Percentiles rank a stretch among this genome's conserved stretches.
phyloP scores from a whole-genome alignment of 2,888 invertebrate species.

The Trisateles emortualis region DNA sequence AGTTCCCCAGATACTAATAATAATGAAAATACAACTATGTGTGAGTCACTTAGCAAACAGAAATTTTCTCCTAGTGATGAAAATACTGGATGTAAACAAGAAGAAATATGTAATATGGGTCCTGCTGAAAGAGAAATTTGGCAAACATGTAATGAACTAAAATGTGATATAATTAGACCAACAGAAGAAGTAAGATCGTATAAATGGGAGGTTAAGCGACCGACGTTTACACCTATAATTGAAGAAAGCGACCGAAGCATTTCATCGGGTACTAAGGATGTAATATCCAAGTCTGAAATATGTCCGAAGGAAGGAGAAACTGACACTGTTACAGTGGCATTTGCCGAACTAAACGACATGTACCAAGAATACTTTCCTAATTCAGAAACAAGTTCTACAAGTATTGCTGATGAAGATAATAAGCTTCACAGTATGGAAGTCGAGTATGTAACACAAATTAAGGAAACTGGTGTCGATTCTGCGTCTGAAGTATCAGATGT shows the following conservation, averaged over 20 bases:
- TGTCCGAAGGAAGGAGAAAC: constrained; percentile 54
- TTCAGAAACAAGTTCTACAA: constrained; percentile 61
- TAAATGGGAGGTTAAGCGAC: constrained; percentile 67
- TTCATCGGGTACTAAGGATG: constrained; percentile 63
- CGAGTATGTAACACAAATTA: constrained; percentile 54
- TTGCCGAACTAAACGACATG: constrained; percentile 79
- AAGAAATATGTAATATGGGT: constrained; percentile 72
- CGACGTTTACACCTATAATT: constrained; percentile 76
- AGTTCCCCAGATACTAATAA: constrained; percentile 78
- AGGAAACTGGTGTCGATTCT: constrained; percentile 76
- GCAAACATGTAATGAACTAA: constrained; percentile 70
- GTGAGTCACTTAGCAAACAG: constrained; percentile 62
- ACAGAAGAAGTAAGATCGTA: constrained; percentile 60
- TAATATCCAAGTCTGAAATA: constrained; percentile 42
- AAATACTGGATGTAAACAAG: constrained; percentile 49
- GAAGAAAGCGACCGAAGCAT: constrained; percentile 78
- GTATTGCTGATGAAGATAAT: constrained; percentile 51
- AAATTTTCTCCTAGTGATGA: constrained; percentile 56
- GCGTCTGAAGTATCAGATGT: constrained; percentile 84
- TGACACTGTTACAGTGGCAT: constrained; percentile 77
- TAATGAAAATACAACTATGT: constrained; percentile 62
- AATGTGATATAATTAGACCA: constrained; percentile 47
- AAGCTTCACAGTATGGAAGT: constrained; percentile 47
- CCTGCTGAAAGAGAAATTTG: constrained; percentile 82
- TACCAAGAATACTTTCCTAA: constrained; percentile 73